Base-by-base conservation (phyloP, 2,797 vertebrate species). In the Coccyzus lansbergi region DNA sequence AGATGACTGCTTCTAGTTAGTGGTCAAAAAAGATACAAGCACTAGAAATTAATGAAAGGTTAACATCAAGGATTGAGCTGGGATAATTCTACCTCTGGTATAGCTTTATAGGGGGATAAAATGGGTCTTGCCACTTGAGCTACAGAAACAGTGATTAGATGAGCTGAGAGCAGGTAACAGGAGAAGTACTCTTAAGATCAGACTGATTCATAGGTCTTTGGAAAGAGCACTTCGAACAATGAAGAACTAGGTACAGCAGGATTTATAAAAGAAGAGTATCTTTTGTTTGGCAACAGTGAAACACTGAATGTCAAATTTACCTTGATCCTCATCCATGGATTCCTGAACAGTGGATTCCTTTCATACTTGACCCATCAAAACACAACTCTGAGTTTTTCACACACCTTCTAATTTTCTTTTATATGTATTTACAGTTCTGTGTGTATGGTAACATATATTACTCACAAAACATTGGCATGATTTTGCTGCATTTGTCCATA, bases 101-200 rank as follows among this genome's bases (percentile, higher is more conserved):
- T 42, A 62, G 72, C 46, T 93, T 91, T 91, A 62, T 40, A 38
- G 42, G 78, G 25, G 31, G 70, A 85, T 88, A 93, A 94, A 96
- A 88, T 64, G 77, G 86, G 72, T 91, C 92, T 96, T 96, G 91
- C 62, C 70, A 69, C 86, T 86, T 74, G 84, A 53, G 56, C 49
- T 93, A 34, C 38, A 89, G 92, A 88, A 79, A 86, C 63, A 42
- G 33, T 72, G 71, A 83, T 91, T 72, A 90, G 78, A 88, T 33
- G 86, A 90, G 60, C 52, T 93, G 84, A 92, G 85, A 92, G 46
- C 48, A 79, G 53, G 88, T 78, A 94, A 92, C 26, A 78, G 60
- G 31, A 85, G 81, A 90, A 92, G 88, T 44, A 69, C 60, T 94
- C 67, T 96, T 69, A 92, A 88, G 55, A 93, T 63, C 71, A 85